These are phyloP conservation scores for Corella eumyota DNA, from an alignment of 23 tunicate species.

Conservation along the genomic window DNA sequence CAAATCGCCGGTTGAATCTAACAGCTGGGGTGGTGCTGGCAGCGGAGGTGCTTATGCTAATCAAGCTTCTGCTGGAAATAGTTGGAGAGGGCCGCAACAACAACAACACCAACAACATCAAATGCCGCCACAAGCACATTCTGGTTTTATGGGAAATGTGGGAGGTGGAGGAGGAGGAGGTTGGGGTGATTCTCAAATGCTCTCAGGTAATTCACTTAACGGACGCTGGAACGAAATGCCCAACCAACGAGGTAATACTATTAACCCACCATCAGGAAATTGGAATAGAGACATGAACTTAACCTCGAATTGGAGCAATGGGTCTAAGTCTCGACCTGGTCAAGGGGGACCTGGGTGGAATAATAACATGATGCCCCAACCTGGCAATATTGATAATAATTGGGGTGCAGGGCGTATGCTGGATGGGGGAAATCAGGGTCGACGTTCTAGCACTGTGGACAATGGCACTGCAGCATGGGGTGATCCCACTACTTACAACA, in stretches of 20 bases:
- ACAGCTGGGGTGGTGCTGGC: conserved; percentile 4
- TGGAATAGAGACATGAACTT: background rate
- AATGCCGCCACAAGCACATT: conserved; percentile 17
- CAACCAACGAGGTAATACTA: conserved; percentile 9
- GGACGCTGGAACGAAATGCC: conserved; percentile 70
- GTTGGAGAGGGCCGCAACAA: no score
- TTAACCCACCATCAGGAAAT: background rate
- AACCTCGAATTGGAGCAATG: background rate
- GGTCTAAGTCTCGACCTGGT: no score
- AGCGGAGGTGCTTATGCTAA: conserved; percentile 16
- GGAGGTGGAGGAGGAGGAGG: conserved; percentile 13
- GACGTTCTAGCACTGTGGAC: conserved; percentile 51
- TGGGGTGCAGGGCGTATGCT: conserved; percentile 34
- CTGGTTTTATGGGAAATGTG: conserved; percentile 12
- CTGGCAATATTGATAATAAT: no score
- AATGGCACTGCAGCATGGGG: conserved; percentile 94
- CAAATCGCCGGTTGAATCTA: background rate
- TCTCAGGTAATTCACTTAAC: background rate
- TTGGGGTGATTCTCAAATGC: conserved; percentile 45
- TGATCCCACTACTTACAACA: conserved; percentile 60
- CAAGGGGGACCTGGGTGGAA: no score
- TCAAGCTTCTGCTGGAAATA: background rate
- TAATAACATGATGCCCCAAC: no score
- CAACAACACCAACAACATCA: conserved; percentile 11
- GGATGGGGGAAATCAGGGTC: conserved; percentile 5